Evolutionary conservation across 1,140 invertebrate species (phyloP), one percentile per base, ranked within the genome.

Genomic region (Euura lappo): DNA sequence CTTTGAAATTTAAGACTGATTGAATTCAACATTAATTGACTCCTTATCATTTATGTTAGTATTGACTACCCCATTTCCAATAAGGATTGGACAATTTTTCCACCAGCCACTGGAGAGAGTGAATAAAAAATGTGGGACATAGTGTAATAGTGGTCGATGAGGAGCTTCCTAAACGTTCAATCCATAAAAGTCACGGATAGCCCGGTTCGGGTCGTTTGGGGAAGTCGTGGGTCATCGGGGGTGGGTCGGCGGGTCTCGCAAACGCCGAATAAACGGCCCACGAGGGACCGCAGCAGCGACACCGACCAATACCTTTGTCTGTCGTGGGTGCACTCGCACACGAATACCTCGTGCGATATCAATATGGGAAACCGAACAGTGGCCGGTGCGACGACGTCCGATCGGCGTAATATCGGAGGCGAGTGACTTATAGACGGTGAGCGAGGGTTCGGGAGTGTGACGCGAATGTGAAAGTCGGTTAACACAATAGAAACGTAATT

Each of bases 191-290:
- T 75, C 74, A 71, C 72, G 10, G 51, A 28, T 28, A n/a, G 6
- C 51, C 13, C 51, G 51, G 28, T 28, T 60, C 13, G 13, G 28
- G 51, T 60, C 51, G 51, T 60, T 60, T 60, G 51, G 51, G 13
- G 8, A n/a, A 60, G 51, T 60, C 51, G 51, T 60, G 51, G 51
- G 51, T 60, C 51, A 60, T 8, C 51, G 13, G 51, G 51, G 51
- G 51, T 60, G 51, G 51, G 51, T 60, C 51, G 51, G 51, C 51
- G 51, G 51, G 51, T 68, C 13, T 68, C 13, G 66, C 70, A 75
- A 72, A 69, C 73, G 77, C 69, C 76, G 73, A 74, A 83, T 81
- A 77, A 83, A 83, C 80, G 74, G 78, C 74, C 70, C 81, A 77
- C 81, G 44, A 28, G 81, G 76, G 79, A 42, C 66, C 44, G 66